Conservation (phyloP, 2,797 vertebrate species). For the Sebastes minor region DNA sequence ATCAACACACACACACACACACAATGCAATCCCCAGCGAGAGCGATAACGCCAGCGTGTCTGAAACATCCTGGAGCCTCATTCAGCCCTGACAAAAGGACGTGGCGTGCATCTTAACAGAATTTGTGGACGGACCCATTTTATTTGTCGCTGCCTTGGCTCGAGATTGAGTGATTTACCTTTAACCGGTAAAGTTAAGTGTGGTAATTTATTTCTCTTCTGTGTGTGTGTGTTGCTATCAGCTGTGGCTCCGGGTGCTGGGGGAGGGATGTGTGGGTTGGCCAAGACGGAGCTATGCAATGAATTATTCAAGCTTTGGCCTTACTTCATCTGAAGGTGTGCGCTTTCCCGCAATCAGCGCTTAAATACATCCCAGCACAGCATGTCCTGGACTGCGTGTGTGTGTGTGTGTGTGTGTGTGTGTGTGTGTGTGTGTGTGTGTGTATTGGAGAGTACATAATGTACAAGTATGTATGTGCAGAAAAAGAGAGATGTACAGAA, state of each 20-base stretch:
- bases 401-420: neutral
- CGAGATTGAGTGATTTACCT: conserved; percentile 38
- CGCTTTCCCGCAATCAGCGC: conserved; percentile 16
- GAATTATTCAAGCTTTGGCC: conserved; percentile 60
- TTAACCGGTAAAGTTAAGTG: conserved; percentile 1
- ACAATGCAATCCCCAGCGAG: neutral
- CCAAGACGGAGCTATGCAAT: conserved; percentile 28
- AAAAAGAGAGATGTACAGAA: neutral
- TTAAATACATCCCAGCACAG: conserved; percentile 19
- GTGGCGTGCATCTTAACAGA: conserved; percentile 10
- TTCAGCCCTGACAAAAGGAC: conserved; percentile 42
- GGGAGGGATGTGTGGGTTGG: conserved; percentile 23
- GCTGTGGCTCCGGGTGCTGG: conserved; percentile 22
- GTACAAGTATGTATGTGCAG: neutral
- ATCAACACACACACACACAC: neutral
- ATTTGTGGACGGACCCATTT: conserved; percentile 17
- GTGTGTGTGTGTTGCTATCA: conserved; percentile 20
- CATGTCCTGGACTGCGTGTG: neutral
- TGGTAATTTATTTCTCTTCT: conserved; percentile 45
- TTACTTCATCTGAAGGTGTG: conserved; percentile 48
- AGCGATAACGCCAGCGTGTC: conserved; percentile 24
- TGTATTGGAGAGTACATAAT: neutral
- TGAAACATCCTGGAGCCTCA: conserved; percentile 29
- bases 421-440: too few relatives aligned
- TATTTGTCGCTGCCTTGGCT: conserved; percentile 12